These are phyloP conservation scores for Labrus mixtus DNA, from an alignment of 2,113 vertebrate species.

Conservation along the genomic window DNA sequence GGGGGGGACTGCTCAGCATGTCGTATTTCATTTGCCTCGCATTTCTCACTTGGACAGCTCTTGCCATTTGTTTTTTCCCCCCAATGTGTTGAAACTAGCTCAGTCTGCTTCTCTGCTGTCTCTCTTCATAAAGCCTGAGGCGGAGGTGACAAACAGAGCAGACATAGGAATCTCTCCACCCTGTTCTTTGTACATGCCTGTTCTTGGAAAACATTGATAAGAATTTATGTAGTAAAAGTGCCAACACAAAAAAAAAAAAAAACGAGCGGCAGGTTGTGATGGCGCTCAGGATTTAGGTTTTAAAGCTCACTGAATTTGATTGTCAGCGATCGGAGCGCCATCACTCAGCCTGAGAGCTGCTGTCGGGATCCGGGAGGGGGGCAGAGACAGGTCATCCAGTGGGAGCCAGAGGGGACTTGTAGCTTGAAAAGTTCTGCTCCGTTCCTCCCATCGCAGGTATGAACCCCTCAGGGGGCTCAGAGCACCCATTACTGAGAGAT, in stretches of 20 bases:
- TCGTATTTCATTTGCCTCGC: slow-evolving; percentile 72
- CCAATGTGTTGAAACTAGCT: slow-evolving; percentile 75
- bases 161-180: slow-evolving; percentile 76
- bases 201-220: slow-evolving; percentile 72
- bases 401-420: slow-evolving; percentile 62
- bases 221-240: slow-evolving; percentile 55
- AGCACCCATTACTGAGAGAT: slow-evolving; percentile 64
- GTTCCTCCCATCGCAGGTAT: slow-evolving; percentile 84
- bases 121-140: slow-evolving; percentile 64
- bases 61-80: slow-evolving; percentile 36
- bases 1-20: slow-evolving; percentile 55
- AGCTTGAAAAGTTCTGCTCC: slow-evolving; percentile 69
- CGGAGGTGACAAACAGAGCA: slow-evolving; percentile 68
- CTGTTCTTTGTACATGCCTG: slow-evolving; percentile 68
- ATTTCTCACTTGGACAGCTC: slow-evolving; percentile 79
- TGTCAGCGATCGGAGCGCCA: slow-evolving; percentile 64
- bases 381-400: slow-evolving; percentile 75
- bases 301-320: slow-evolving; percentile 65
- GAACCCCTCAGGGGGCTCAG: slow-evolving; percentile 76
- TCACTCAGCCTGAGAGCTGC: slow-evolving; percentile 67
- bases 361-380: slow-evolving; percentile 46
- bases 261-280: neutral
- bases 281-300: slow-evolving; percentile 39
- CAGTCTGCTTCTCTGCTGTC: slow-evolving; percentile 57
- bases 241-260: slow-evolving; percentile 52